These are phyloP conservation scores for Germaria angustata DNA, from an alignment of 2,888 invertebrate species.

Conservation along the genomic window DNA sequence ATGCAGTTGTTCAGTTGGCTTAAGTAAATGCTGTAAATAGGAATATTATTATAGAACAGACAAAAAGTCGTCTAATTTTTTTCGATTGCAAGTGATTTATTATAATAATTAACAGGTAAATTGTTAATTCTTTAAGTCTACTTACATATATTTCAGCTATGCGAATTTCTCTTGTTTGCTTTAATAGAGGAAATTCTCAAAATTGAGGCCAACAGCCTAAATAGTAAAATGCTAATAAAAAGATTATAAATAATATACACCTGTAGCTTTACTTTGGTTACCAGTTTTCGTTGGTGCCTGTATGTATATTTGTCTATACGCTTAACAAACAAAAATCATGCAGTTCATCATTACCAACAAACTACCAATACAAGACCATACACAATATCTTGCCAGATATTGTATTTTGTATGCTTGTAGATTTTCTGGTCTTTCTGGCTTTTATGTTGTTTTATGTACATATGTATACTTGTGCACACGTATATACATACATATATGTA, in stretches of 20 bases:
- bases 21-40: slow-evolving; percentile 23
- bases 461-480: slow-evolving; percentile 1
- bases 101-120: slow-evolving; percentile 29
- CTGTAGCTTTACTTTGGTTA: slow-evolving; percentile 62
- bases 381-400: slow-evolving; percentile 3
- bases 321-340: slow-evolving; percentile 20
- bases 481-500: no score
- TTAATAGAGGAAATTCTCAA: slow-evolving; percentile 6
- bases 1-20: slow-evolving; percentile 34
- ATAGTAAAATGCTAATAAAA: slow-evolving; percentile 29
- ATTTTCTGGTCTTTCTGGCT: slow-evolving; percentile 59
- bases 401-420: slow-evolving; percentile 24
- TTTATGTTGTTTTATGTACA: slow-evolving; percentile 27
- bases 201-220: slow-evolving; percentile 56
- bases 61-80: slow-evolving; percentile 54
- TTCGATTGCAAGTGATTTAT: slow-evolving; percentile 14
- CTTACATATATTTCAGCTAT: neutral
- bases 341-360: slow-evolving; percentile 17
- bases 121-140: slow-evolving; percentile 26
- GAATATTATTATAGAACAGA: slow-evolving; percentile 47
- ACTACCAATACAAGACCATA: slow-evolving; percentile 19
- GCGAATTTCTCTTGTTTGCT: slow-evolving; percentile 19
- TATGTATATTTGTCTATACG: slow-evolving; percentile 17
- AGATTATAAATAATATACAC: slow-evolving; percentile 51
- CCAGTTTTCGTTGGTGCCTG: slow-evolving; percentile 48